phyloP scores from a whole-genome alignment of 2,113 vertebrate species.

The Chauna torquata region DNA sequence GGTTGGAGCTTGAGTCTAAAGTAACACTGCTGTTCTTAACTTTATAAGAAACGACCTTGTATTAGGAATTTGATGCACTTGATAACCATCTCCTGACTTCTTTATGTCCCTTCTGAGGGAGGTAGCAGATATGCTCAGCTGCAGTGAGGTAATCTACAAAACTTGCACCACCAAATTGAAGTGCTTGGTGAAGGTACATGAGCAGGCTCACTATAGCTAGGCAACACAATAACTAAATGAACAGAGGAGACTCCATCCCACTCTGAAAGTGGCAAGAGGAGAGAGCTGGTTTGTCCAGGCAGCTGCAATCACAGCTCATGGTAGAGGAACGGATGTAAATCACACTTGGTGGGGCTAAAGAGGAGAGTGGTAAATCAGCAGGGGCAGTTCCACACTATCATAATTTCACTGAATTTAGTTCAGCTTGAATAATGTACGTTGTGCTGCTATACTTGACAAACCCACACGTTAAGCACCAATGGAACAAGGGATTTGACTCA shows the following conservation, averaged over 20 bases:
- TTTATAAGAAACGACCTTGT: not conserved
- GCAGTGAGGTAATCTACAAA: not conserved
- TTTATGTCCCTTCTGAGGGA: not conserved
- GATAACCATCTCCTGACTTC: not conserved
- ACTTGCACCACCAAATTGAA: not conserved
- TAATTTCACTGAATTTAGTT: not conserved
- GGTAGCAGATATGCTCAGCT: not conserved
- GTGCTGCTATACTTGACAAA: not conserved
- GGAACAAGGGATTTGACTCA: constrained; percentile 25
- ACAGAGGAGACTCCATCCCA: not conserved
- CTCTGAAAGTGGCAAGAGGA: not conserved
- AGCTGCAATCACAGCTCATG: not conserved
- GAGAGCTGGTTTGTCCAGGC: not conserved
- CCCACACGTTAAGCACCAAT: not conserved
- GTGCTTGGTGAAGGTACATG: not conserved
- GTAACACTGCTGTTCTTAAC: fast-evolving
- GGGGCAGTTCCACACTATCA: not conserved
- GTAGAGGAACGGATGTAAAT: not conserved
- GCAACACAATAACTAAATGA: not conserved
- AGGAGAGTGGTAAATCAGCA: not conserved
- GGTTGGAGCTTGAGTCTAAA: not conserved
- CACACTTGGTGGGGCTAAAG: not conserved
- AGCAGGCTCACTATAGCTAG: not conserved
- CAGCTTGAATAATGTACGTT: not conserved
- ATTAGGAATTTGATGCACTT: not conserved